phyloP scores from a whole-genome alignment of 2,113 vertebrate species.

The Chionomys nivalis region DNA sequence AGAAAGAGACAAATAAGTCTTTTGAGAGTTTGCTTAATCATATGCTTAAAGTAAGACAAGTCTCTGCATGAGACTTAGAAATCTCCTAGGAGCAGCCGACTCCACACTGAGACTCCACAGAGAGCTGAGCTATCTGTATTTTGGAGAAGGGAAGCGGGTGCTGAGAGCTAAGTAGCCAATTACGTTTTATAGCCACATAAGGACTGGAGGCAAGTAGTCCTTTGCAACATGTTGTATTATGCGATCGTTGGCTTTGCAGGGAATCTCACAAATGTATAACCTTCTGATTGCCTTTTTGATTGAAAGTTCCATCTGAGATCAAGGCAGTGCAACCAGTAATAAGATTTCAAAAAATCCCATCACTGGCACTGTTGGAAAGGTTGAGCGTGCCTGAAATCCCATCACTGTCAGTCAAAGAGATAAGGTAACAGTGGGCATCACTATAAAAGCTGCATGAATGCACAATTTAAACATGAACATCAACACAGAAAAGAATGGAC shows the following conservation, averaged over 20 bases:
- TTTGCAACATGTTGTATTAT: conserved; percentile 77
- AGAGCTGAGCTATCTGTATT: conserved; percentile 41
- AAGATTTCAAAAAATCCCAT: conserved; percentile 90
- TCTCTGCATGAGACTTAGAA: conserved; percentile 68
- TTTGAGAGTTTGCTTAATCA: conserved; percentile 68
- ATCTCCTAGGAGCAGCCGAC: conserved; percentile 37
- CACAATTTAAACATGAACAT: conserved; percentile 81
- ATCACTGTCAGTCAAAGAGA: conserved; percentile 87
- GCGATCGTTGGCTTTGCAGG: conserved; percentile 79
- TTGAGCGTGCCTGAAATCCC: conserved; percentile 88
- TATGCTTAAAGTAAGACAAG: conserved; percentile 57
- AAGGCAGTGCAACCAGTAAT: conserved; percentile 85
- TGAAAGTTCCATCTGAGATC: conserved; percentile 89
- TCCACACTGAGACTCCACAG: conserved; percentile 51
- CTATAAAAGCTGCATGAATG: conserved; percentile 81
- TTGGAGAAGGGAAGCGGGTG: conserved; percentile 59
- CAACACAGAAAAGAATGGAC: conserved; percentile 60
- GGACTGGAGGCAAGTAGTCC: conserved; percentile 70
- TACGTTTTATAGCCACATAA: conserved; percentile 76
- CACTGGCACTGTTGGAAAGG: conserved; percentile 85
- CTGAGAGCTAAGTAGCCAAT: conserved; percentile 75
- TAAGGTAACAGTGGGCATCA: conserved; percentile 79
- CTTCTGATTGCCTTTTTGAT: conserved; percentile 90
- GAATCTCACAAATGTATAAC: conserved; percentile 87
- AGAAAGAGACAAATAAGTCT: conserved; percentile 40